A percentile compares a stretch with the other conserved stretches of the same genome.
These are phyloP conservation scores for Sialia sialis DNA, from an alignment of 2,113 vertebrate genomes.

Conservation along the genomic window DNA sequence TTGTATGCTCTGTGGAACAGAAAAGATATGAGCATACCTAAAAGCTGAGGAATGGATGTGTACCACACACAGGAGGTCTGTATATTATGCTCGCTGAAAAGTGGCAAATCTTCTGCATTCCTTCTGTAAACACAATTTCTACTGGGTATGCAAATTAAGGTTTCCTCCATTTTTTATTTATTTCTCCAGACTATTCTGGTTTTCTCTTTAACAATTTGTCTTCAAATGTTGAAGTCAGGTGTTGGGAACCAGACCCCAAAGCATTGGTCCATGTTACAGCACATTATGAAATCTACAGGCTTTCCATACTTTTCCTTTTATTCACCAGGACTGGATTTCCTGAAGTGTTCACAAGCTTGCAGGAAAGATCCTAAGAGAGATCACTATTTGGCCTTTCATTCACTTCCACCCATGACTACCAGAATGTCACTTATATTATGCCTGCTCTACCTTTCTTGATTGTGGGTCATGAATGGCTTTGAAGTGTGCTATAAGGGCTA, in stretches of 20 bases:
- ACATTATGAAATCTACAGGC: neutral
- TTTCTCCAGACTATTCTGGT: neutral
- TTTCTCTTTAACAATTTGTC: neutral
- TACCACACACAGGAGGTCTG: no score
- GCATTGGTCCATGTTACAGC: neutral
- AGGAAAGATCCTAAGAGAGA: neutral
- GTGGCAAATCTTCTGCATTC: neutral
- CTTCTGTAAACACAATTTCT: neutral
- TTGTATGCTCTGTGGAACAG: no score
- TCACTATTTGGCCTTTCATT: neutral
- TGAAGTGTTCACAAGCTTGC: neutral
- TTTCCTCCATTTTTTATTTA: neutral
- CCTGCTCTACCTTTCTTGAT: neutral
- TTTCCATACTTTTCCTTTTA: neutral
- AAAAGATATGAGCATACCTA: no score
- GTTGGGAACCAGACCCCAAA: neutral
- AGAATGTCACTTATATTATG: neutral
- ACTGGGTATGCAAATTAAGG: neutral
- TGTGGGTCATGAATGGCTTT: neutral
- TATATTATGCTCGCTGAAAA: no score
- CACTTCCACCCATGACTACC: neutral
- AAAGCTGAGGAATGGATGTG: no score
- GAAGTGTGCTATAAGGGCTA: neutral
- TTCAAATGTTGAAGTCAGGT: neutral
- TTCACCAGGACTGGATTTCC: neutral